Conservation (phyloP, 2,888 invertebrate species). For the Ctenicera cuprea region DNA sequence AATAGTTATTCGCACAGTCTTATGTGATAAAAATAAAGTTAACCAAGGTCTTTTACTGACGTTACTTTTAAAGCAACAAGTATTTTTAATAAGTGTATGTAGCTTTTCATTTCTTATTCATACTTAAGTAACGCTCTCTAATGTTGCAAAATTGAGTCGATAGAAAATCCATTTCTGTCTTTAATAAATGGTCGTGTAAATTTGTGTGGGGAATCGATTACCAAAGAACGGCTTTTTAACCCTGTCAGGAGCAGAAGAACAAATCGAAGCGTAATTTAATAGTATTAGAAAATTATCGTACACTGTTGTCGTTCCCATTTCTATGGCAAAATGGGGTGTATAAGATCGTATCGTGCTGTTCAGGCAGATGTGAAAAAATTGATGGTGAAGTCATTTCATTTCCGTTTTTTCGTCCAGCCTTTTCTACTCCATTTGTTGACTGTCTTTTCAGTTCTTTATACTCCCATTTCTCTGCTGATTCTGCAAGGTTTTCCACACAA, state of each 20-base stretch:
- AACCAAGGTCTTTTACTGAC: no score
- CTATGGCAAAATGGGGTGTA: conserved; percentile 46
- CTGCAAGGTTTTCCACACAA: conserved; percentile 63
- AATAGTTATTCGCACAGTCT: no score
- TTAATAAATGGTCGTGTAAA: conserved; percentile 15
- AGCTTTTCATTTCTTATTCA: no score
- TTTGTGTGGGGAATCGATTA: conserved; percentile 16
- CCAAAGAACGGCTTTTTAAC: conserved; percentile 26
- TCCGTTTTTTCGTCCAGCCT: conserved; percentile 57
- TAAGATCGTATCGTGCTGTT: conserved; percentile 50
- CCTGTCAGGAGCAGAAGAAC: conserved; percentile 45
- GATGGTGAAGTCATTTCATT: conserved; percentile 59
- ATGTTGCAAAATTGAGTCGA: no score
- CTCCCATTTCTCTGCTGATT: conserved; percentile 57
- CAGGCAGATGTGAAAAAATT: conserved; percentile 56
- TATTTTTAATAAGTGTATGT: no score
- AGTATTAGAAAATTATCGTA: conserved; percentile 47
- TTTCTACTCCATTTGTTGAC: conserved; percentile 61
- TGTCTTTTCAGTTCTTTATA: conserved; percentile 59
- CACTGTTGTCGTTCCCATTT: conserved; percentile 45
- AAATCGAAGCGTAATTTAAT: conserved; percentile 45
- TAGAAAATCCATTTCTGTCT: neutral
- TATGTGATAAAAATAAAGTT: no score
- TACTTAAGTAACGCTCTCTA: no score
- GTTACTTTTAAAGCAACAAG: no score